phyloP scores from a whole-genome alignment of 2,113 vertebrate genomes.

The Reinhardtius hippoglossoides region DNA sequence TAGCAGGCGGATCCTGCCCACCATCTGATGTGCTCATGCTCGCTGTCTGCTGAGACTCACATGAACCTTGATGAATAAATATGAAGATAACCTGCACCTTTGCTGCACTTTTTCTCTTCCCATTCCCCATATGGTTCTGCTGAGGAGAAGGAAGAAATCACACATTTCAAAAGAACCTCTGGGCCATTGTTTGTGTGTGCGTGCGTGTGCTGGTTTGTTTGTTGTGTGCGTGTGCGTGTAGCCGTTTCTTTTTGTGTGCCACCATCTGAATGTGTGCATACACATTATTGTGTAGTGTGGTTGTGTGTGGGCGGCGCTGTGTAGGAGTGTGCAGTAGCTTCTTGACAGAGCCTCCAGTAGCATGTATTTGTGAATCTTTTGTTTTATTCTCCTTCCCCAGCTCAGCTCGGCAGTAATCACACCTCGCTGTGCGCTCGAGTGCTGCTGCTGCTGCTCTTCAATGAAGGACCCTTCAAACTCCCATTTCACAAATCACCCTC shows the following conservation, averaged over 20 bases:
- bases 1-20: conserved; percentile 64
- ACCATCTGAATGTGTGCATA: conserved; percentile 65
- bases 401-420: conserved; percentile 63
- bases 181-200: conserved; percentile 59
- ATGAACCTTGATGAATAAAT: conserved; percentile 82
- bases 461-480: too few relatives aligned
- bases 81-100: conserved; percentile 80
- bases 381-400: conserved; percentile 70
- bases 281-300: conserved; percentile 27
- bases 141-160: conserved; percentile 56
- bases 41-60: conserved; percentile 61
- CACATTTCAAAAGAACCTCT: conserved; percentile 67
- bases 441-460: neutral
- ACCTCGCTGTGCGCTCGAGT: conserved; percentile 51
- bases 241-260: conserved; percentile 49
- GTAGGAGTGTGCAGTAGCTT: conserved; percentile 78
- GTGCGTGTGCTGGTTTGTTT: conserved; percentile 24
- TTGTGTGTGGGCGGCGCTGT: conserved; percentile 68
- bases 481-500: neutral
- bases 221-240: conserved; percentile 31
- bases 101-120: conserved; percentile 58
- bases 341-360: conserved; percentile 80
- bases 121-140: conserved; percentile 72
- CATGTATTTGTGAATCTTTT: conserved; percentile 77
- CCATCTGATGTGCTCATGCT: conserved; percentile 70